Conservation (phyloP, 2,888 invertebrate genomes). For the Gastracanthus pulcherrimus region DNA sequence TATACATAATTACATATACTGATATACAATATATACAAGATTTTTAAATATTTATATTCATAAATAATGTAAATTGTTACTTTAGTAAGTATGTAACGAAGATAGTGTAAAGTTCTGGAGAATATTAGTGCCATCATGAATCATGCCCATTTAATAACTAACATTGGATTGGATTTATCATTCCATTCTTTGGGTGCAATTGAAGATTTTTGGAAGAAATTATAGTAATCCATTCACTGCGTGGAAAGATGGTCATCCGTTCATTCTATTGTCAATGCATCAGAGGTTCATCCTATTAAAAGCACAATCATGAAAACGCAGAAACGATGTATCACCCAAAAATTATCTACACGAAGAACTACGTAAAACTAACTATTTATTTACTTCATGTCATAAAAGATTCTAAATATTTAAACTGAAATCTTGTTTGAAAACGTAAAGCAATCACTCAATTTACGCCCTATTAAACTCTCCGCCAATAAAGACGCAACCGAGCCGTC, state of each 20-base stretch:
- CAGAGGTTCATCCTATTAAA: background rate
- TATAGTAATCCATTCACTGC: constrained; percentile 3
- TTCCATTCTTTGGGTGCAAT: background rate
- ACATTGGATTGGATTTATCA: background rate
- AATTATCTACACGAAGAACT: background rate
- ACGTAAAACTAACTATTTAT: background rate
- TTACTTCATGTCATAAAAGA: background rate
- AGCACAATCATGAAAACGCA: background rate
- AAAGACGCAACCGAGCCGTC: background rate
- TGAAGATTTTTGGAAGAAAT: constrained; percentile 11
- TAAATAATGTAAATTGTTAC: no score
- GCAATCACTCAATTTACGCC: background rate
- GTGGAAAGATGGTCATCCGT: background rate
- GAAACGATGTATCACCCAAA: background rate
- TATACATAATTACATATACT: no score
- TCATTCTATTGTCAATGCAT: background rate
- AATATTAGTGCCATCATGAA: no score
- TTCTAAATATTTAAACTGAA: background rate
- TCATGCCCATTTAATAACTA: no score
- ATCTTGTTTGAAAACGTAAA: background rate
- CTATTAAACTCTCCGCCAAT: background rate
- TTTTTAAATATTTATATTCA: no score
- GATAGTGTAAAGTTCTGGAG: background rate
- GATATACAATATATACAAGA: no score
- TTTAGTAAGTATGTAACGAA: no score